These are phyloP conservation scores for Alligator mississippiensis DNA, from an alignment of 2,113 vertebrate genomes.

Conservation along the genomic window DNA sequence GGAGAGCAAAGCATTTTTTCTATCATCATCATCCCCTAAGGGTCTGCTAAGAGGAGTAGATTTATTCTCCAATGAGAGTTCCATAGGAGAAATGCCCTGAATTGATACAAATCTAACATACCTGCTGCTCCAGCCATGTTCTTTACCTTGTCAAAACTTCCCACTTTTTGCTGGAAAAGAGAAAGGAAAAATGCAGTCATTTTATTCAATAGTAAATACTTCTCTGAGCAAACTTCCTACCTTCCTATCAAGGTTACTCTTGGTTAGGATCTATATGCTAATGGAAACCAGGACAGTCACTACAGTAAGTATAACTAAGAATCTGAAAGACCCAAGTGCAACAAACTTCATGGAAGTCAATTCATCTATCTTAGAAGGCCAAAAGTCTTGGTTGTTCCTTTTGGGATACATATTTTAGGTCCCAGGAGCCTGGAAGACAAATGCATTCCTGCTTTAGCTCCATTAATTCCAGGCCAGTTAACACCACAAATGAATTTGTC, in stretches of 20 bases:
- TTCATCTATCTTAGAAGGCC: background rate
- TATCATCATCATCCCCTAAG: accelerated
- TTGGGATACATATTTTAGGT: background rate
- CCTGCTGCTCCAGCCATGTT: background rate
- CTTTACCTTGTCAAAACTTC: accelerated
- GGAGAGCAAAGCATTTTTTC: background rate
- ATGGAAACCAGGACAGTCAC: background rate
- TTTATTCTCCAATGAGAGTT: background rate
- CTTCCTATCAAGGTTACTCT: accelerated
- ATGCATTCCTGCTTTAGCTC: background rate
- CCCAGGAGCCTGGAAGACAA: background rate
- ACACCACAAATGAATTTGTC: background rate
- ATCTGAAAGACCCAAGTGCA: background rate
- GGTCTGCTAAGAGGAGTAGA: accelerated
- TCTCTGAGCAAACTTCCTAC: background rate
- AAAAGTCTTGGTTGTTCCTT: background rate
- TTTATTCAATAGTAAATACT: background rate
- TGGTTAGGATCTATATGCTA: background rate
- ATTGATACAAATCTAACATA: background rate
- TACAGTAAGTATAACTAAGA: background rate
- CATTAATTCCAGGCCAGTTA: background rate
- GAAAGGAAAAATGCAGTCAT: background rate
- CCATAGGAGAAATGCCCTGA: accelerated
- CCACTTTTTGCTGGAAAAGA: background rate
- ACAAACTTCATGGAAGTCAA: background rate